Percentiles rank a stretch among this genome's conserved stretches.
Conservation (phyloP, 1,140 invertebrate genomes). For the Meloidogyne chitwoodi region DNA sequence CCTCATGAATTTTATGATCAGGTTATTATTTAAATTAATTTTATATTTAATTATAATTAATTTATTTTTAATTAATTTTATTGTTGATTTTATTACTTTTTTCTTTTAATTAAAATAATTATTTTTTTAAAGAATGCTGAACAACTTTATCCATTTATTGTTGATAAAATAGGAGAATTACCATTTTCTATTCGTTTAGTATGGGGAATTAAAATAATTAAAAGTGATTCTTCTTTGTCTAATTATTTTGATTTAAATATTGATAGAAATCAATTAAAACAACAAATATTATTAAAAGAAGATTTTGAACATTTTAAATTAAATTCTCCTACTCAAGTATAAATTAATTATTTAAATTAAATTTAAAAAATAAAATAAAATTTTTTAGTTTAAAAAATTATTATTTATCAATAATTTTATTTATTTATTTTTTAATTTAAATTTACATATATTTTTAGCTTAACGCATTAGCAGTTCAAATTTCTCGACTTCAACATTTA, state of each 20-base stretch:
- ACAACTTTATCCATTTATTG: conserved; percentile 48
- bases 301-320: not conserved
- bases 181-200: conserved; percentile 43
- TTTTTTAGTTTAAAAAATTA: too few relatives aligned
- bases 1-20: conserved; percentile 55
- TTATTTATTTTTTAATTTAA: not conserved
- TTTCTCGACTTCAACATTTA: conserved; percentile 8
- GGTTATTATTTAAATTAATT: not conserved
- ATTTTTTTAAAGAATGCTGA: conserved; percentile 42
- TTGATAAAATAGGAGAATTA: conserved; percentile 41
- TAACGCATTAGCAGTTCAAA: conserved; percentile 32
- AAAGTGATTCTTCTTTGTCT: conserved; percentile 4
- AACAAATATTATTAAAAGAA: not conserved
- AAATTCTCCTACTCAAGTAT: not conserved
- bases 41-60: too few relatives aligned
- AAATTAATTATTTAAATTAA: too few relatives aligned
- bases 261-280: not conserved
- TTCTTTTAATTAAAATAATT: not conserved
- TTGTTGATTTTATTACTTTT: not conserved
- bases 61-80: not conserved
- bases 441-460: conserved; percentile 19
- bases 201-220: conserved; percentile 39
- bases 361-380: too few relatives aligned
- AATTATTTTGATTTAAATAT: conserved; percentile 19
- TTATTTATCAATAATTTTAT: too few relatives aligned